A percentile compares a stretch with the other conserved stretches of the same genome.
These are phyloP conservation scores for Myotis brandtii DNA, from an alignment of 2,113 vertebrate genomes.

Conservation along the genomic window DNA sequence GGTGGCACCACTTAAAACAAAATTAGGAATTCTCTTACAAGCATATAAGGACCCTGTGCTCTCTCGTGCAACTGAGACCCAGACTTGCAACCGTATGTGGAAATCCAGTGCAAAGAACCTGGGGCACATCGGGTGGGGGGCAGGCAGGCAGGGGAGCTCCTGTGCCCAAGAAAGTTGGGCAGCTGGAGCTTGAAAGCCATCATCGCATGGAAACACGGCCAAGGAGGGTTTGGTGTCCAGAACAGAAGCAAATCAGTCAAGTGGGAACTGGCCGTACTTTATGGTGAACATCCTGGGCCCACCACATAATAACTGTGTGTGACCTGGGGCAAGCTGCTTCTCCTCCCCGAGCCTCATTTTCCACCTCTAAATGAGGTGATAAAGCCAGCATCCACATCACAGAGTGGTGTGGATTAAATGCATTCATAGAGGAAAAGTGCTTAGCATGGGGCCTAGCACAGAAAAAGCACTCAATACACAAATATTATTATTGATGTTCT, in stretches of 20 bases:
- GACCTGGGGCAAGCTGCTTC: too few relatives aligned
- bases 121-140: not conserved
- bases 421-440: not conserved
- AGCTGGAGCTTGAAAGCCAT: not conserved
- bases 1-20: not conserved
- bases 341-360: not conserved
- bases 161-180: not conserved
- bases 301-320: not conserved
- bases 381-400: not conserved
- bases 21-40: not conserved
- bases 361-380: not conserved
- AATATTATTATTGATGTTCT: fast-evolving
- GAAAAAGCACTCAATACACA: not conserved
- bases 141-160: not conserved
- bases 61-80: not conserved
- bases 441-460: not conserved
- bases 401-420: not conserved
- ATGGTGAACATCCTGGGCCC: not conserved
- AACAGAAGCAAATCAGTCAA: not conserved
- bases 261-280: not conserved
- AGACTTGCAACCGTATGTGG: not conserved
- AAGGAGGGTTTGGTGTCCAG: not conserved
- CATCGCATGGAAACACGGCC: not conserved
- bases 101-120: constrained; percentile 1
- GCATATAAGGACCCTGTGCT: not conserved